Conservation (phyloP, 1,140 invertebrate genomes). For the Conopomorpha cramerella region DNA sequence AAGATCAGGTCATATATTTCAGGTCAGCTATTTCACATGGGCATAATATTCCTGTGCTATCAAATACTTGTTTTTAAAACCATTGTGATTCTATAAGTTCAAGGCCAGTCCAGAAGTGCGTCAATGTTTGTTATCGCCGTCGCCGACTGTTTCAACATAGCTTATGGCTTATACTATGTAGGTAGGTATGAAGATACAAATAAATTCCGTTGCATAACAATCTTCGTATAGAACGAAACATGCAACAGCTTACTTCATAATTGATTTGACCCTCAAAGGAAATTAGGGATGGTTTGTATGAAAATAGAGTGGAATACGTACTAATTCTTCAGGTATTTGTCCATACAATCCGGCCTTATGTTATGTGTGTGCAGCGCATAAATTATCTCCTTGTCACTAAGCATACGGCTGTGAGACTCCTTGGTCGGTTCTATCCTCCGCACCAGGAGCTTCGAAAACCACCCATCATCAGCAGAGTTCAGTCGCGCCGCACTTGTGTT, state of each 20-base stretch:
- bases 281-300: too few relatives aligned
- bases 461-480: conserved; percentile 74
- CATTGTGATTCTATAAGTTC: too few relatives aligned
- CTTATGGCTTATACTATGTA: conserved; percentile 20
- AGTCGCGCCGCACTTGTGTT: conserved; percentile 48
- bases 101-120: too few relatives aligned
- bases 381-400: conserved; percentile 93
- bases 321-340: conserved; percentile 89
- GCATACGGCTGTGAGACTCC: conserved; percentile 92
- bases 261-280: too few relatives aligned
- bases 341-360: conserved; percentile 84
- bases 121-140: conserved; percentile 2
- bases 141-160: conserved; percentile 5
- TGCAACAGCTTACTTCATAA: too few relatives aligned
- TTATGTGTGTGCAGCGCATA: conserved; percentile 95
- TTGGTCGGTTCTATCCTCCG: conserved; percentile 92
- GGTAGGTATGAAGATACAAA: too few relatives aligned
- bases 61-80: too few relatives aligned
- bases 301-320: conserved; percentile 69
- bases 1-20: too few relatives aligned
- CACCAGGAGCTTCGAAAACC: conserved; percentile 88
- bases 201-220: too few relatives aligned
- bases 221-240: too few relatives aligned
- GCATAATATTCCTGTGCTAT: too few relatives aligned
- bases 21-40: too few relatives aligned